Evolutionary conservation across 2,888 invertebrate genomes (phyloP), one percentile per base, ranked within the genome.

Genomic region (Catocala fraxini): DNA sequence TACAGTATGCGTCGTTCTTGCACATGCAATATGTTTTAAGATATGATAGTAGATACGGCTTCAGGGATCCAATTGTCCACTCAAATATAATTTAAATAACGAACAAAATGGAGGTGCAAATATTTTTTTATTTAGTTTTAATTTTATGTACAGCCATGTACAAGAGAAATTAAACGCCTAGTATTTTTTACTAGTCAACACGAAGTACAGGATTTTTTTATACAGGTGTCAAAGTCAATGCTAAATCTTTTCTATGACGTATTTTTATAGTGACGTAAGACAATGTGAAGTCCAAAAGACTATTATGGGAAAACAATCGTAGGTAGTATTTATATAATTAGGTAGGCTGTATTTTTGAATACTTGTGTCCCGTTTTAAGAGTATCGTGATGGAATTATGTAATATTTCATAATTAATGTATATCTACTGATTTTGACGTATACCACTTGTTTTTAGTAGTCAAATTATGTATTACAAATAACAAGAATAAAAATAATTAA

Each of bases 151-250:
- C 59, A 71, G 68, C 11, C 43, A 48, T 7, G 51, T 35, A 54
- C 34, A 34, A 9, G 34, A 12, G 15, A 64, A 60, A 48, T 35
- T n/a, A 51, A 59, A 60, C 45, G 57, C 41, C 63, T 67, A 72
- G 68, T 74, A 73, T 78, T 79, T 78, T 71, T 64, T 69, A 75
- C 86, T 86, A 85, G 85, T 86, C 86, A 80, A 63, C 62, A 56
- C 55, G 59, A 53, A 80, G 75, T 81, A 78, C 77, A 77, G 74
- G 72, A 67, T 79, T 71, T 51, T 63, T 71, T 71, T 69, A 64
- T 62, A 75, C 63, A 70, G 49, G 57, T 65, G 25, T 58, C 41
- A 56, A 25, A 49, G 71, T 65, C 65, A 59, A 65, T 73, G 35
- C 43, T 25, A 35, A 63, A 51, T 56, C 39, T 60, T 73, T 77